These are phyloP conservation scores for Hesperia comma DNA, from an alignment of 2,888 invertebrate species.

Conservation along the genomic window DNA sequence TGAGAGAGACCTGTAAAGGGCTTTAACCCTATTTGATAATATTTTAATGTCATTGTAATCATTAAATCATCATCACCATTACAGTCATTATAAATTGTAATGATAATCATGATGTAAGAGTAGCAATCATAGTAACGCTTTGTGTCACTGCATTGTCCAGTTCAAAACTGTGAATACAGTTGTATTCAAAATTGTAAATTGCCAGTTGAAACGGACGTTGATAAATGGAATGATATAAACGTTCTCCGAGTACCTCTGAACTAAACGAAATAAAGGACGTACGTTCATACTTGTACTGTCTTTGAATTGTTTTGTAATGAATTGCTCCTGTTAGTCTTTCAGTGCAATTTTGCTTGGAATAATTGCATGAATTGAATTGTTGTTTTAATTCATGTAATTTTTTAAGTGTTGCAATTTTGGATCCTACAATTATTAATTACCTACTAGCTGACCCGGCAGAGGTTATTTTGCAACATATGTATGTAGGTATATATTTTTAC, in stretches of 20 bases:
- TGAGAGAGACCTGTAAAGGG: too few species aligned
- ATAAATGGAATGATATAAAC: constrained; percentile 13
- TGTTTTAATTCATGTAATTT: neutral
- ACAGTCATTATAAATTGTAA: too few species aligned
- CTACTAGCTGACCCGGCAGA: too few species aligned
- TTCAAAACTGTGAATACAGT: neutral
- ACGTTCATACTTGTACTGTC: constrained; percentile 19
- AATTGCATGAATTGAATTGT: constrained; percentile 17
- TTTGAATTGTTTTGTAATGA: constrained; percentile 26
- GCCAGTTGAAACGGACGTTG: constrained; percentile 7
- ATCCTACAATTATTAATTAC: too few species aligned
- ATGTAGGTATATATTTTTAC: too few species aligned
- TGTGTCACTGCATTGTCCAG: neutral
- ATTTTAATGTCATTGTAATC: neutral
- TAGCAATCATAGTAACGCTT: neutral
- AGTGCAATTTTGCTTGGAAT: constrained; percentile 14
- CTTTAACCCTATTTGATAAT: too few species aligned
- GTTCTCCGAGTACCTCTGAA: constrained; percentile 5
- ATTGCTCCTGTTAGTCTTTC: constrained; percentile 9
- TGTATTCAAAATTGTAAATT: constrained; percentile 1
- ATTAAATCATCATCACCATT: too few species aligned
- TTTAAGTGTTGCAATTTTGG: too few species aligned
- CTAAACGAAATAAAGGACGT: constrained; percentile 10
- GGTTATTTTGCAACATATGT: too few species aligned
- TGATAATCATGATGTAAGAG: too few species aligned